Base-by-base conservation (phyloP, 2,113 vertebrate species). In the Hucho hucho region DNA sequence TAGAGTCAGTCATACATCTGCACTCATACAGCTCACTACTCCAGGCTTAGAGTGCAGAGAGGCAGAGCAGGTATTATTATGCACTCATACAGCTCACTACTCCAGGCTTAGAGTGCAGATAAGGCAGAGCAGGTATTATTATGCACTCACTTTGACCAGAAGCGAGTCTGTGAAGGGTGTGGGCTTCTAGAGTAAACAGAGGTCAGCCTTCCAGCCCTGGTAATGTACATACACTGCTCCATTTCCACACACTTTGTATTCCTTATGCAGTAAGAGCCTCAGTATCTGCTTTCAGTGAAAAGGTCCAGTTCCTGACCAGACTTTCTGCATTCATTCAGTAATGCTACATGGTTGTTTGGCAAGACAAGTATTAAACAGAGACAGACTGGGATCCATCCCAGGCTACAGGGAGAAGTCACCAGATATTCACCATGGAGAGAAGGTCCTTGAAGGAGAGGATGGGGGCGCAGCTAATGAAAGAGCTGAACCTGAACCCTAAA, bases 171-270 rank as follows among this genome's bases (percentile, higher is more conserved):
- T 49, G 0, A 28, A 76, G 90, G 92, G 92, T 73, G 93, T 91
- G 87, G 85, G 70, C 84, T 47, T 47, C 59, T 56, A 88, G 74
- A 90, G 84, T 80, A 90, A 93, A 93, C 77, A 92, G 43, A 26
- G 72, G 70, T 79, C 81, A 74, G 80, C 83, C 84, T 82, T 72
- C 1, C 4, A 74, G 75, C 18, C 12, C 26, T 64, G 26, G 61
- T 1, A 46, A 25, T 69, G 69, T 58, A 20, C 28, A n/a, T 64
- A 68, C 71, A 16, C 12, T 29, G 2, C 71, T 70, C 70, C 46
- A 73, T 32, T 67, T 78, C 37, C 56, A 53, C 14, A 22, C 61
- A 20, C 58, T 61, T 22, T 61, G 13, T 61, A n/a, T 22, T 7
- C 6, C 20, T 61, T 61, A 12, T 43, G 37, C 9, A 43, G 37